phyloP scores from a whole-genome alignment of 2,113 vertebrate genomes.

The Antennarius striatus region DNA sequence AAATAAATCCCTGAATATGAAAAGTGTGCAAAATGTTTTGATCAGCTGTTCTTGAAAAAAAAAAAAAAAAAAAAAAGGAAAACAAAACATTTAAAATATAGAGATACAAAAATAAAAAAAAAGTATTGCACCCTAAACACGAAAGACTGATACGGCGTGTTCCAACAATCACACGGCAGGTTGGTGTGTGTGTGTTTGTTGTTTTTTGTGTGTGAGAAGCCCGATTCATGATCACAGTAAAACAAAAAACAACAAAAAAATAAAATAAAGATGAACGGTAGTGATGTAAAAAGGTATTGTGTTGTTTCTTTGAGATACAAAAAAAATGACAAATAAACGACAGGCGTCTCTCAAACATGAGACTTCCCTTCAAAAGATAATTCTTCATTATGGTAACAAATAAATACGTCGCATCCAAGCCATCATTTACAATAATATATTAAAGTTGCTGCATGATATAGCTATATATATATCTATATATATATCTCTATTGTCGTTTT shows the following conservation, averaged over 20 bases:
- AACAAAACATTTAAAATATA: constrained; percentile 25
- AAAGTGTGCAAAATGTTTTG: constrained; percentile 69
- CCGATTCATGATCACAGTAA: constrained; percentile 67
- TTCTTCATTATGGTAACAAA: constrained; percentile 80
- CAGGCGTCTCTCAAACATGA: constrained; percentile 58
- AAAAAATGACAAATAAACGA: constrained; percentile 47
- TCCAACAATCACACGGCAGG: constrained; percentile 39
- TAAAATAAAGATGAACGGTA: constrained; percentile 18
- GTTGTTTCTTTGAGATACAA: constrained; percentile 66
- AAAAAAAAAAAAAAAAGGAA: not conserved
- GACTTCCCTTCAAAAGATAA: constrained; percentile 73
- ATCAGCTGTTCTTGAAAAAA: constrained; percentile 36
- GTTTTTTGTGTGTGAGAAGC: constrained; percentile 18
- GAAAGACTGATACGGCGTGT: constrained; percentile 30
- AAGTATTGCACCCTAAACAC: constrained; percentile 30
- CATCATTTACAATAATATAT: constrained; percentile 83
- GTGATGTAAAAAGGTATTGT: constrained; percentile 60
- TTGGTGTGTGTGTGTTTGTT: constrained; percentile 24
- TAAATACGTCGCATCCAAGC: constrained; percentile 86
- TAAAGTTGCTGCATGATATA: constrained; percentile 82
- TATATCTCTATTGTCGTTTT: constrained; percentile 72
- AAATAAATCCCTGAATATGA: constrained; percentile 78
- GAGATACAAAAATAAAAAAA: constrained; percentile 49
- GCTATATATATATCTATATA: constrained; percentile 62
- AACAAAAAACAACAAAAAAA: not conserved